phyloP scores from a whole-genome alignment of 2,888 invertebrate genomes.

The Nycteola revayana region DNA sequence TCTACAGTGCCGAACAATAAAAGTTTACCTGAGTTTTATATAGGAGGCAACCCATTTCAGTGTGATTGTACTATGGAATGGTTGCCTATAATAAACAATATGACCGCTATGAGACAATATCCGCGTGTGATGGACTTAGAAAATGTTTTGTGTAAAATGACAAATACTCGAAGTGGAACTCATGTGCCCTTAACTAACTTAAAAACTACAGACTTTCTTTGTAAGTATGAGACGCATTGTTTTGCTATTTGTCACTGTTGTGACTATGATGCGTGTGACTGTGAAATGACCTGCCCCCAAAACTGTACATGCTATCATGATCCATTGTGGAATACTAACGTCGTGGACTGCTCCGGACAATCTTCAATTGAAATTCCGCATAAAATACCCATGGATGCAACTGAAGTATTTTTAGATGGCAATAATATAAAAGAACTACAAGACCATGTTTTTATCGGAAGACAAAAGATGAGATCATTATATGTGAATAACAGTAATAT shows the following conservation, averaged over 20 bases:
- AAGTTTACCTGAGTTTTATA: constrained; percentile 92
- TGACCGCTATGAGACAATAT: constrained; percentile 91
- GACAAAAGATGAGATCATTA: constrained; percentile 93
- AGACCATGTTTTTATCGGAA: constrained; percentile 93
- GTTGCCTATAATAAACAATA: constrained; percentile 94
- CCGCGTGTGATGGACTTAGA: constrained; percentile 94
- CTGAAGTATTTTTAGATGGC: constrained; percentile 95
- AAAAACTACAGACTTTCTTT: constrained; percentile 92
- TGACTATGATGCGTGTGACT: constrained; percentile 97
- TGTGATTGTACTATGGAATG: constrained; percentile 98
- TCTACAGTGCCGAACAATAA: constrained; percentile 88
- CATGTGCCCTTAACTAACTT: constrained; percentile 90
- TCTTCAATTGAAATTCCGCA: constrained; percentile 89
- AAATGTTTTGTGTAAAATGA: constrained; percentile 93
- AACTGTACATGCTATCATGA: constrained; percentile 98
- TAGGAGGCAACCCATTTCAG: constrained; percentile 96
- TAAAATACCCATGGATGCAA: constrained; percentile 96
- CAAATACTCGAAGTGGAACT: constrained; percentile 90
- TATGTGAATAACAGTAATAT: constrained; percentile 93
- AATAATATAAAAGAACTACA: constrained; percentile 92
- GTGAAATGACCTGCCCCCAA: constrained; percentile 97
- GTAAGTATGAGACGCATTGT: constrained; percentile 96
- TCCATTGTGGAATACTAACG: constrained; percentile 95
- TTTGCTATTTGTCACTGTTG: constrained; percentile 97
- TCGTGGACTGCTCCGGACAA: constrained; percentile 94